These are phyloP conservation scores for Meteorus colon DNA, from an alignment of 2,888 invertebrate species.

Conservation along the genomic window DNA sequence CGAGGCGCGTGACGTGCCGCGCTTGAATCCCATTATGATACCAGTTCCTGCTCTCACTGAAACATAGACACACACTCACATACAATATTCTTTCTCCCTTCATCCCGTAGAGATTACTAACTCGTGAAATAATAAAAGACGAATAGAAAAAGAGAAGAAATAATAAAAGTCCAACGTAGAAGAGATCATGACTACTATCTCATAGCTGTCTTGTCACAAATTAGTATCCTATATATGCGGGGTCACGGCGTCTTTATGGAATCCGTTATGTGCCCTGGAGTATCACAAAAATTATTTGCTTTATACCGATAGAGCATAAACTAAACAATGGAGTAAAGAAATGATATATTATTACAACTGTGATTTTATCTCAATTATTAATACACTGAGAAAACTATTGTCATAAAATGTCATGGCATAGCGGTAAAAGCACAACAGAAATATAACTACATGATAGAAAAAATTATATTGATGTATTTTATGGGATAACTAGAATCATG, in stretches of 20 bases:
- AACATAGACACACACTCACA: conserved; percentile 28
- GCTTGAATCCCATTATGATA: conserved; percentile 56
- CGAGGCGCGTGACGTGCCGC: conserved; percentile 54
- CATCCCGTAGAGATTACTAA: conserved; percentile 7
- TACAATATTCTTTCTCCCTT: conserved; percentile 26
- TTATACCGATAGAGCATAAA: background rate
- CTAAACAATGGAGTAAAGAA: background rate
- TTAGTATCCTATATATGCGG: conserved; percentile 49
- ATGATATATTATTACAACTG: background rate
- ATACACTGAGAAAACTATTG: background rate
- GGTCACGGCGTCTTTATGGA: conserved; percentile 51
- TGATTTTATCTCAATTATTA: background rate
- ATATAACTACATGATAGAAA: too few species aligned
- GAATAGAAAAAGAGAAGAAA: background rate
- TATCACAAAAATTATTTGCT: background rate
- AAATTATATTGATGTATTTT: too few species aligned
- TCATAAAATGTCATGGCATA: conserved; percentile 3
- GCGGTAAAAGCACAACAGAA: background rate
- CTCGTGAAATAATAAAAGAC: background rate
- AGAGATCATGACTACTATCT: conserved; percentile 31
- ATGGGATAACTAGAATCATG: too few species aligned
- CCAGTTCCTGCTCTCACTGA: conserved; percentile 39
- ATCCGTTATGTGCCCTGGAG: conserved; percentile 45
- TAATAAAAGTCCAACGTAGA: conserved; percentile 22
- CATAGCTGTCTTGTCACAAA: conserved; percentile 50